These are phyloP conservation scores for Drosophila melanica DNA, from an alignment of 1,140 invertebrate genomes.

Conservation along the genomic window DNA sequence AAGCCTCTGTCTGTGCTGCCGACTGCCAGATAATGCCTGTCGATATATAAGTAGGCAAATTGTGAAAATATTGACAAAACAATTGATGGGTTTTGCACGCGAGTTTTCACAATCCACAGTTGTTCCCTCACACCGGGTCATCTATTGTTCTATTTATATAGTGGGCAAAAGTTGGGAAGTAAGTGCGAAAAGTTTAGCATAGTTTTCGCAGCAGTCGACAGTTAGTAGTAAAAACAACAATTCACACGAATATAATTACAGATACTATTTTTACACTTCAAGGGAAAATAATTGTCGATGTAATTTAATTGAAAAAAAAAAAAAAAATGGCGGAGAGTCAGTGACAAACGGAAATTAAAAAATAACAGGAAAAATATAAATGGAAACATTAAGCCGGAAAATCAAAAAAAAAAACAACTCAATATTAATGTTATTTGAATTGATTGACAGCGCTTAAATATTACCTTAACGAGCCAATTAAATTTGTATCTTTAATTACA, in stretches of 20 bases:
- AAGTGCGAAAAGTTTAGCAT: conserved; percentile 46
- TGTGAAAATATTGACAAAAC: conserved; percentile 82
- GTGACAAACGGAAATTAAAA: background rate
- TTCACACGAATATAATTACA: conserved; percentile 36
- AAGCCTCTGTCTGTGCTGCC: background rate
- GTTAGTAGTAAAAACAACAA: background rate
- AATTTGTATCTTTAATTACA: too few relatives aligned
- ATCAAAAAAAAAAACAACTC: too few relatives aligned
- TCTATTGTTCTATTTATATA: conserved; percentile 38
- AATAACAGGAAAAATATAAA: background rate
- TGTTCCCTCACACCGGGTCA: background rate
- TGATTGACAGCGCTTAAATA: too few relatives aligned
- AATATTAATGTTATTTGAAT: too few relatives aligned
- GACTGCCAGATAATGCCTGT: conserved; percentile 46
- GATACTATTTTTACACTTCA: background rate
- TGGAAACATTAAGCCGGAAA: background rate
- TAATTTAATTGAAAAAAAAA: conserved; percentile 4
- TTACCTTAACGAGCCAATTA: too few relatives aligned
- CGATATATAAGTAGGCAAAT: conserved; percentile 63
- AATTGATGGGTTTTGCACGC: conserved; percentile 73
- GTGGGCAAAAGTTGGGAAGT: background rate
- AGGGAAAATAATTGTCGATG: background rate
- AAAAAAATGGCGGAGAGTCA: background rate
- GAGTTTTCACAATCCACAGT: conserved; percentile 14
- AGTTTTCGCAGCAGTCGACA: conserved; percentile 32